Conservation (phyloP, 2,113 vertebrate species). For the Cranoglanis bouderius region DNA sequence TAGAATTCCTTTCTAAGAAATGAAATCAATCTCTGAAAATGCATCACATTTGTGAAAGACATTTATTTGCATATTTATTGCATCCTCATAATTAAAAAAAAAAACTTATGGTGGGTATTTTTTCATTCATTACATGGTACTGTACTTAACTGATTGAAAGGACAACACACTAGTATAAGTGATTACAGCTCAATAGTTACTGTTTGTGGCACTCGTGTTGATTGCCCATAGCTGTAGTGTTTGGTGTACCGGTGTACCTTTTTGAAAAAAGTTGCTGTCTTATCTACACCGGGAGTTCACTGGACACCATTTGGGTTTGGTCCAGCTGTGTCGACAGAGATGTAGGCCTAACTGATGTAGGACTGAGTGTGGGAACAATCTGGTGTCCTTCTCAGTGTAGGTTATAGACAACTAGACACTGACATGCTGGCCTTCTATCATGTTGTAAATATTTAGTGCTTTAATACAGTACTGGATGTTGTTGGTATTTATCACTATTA, state of each 20-base stretch:
- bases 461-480: not conserved
- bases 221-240: not conserved
- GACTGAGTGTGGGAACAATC: not conserved
- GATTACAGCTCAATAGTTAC: not conserved
- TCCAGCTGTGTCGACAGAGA: slow-evolving; percentile 5
- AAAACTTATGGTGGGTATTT: not conserved
- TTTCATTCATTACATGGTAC: not conserved
- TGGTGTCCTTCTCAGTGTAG: not conserved
- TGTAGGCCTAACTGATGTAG: slow-evolving; percentile 15
- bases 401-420: not conserved
- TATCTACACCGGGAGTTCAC: slow-evolving; percentile 20
- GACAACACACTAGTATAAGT: not conserved
- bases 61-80: not conserved
- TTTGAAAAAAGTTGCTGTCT: slow-evolving; percentile 8
- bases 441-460: not conserved
- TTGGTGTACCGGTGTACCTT: not conserved
- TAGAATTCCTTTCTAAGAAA: not conserved
- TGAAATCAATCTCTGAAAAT: not conserved
- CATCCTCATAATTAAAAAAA: slow-evolving; percentile 20
- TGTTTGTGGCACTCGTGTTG: not conserved
- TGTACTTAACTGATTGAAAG: not conserved
- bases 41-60: not conserved
- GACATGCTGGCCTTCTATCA: not conserved
- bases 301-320: slow-evolving; percentile 19
- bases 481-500: not conserved